Conservation (phyloP, 2,797 vertebrate genomes). For the Limosa lapponica region DNA sequence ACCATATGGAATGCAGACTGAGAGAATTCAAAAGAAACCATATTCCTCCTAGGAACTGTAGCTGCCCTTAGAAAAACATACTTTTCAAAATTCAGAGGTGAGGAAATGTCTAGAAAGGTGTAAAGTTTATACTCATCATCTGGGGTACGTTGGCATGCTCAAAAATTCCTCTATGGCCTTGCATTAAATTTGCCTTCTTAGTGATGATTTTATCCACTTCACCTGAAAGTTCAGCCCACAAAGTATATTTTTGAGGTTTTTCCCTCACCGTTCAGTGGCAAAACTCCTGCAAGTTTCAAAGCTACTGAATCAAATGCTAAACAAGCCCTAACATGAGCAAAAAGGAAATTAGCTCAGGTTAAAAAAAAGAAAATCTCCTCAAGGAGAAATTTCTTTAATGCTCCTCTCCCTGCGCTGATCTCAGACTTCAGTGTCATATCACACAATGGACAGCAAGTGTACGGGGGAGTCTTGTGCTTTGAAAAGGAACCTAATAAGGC, state of each 20-base stretch:
- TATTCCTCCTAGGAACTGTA: neutral
- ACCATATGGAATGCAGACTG: neutral
- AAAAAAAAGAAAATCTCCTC: neutral
- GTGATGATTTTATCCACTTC: neutral
- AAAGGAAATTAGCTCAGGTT: neutral
- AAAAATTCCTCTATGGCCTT: neutral
- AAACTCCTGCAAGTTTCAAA: neutral
- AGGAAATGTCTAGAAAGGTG: neutral
- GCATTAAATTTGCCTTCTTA: neutral
- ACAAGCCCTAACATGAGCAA: neutral
- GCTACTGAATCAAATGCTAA: neutral
- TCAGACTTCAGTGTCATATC: neutral
- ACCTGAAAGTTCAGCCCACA: neutral
- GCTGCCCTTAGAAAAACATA: neutral
- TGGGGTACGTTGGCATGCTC: neutral
- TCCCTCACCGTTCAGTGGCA: neutral
- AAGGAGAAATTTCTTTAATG: neutral
- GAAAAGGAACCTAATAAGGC: neutral
- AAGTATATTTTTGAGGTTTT: rapidly evolving
- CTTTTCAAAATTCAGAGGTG: neutral
- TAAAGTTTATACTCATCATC: neutral
- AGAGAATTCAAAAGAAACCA: neutral
- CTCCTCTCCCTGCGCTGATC: neutral
- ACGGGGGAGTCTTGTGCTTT: neutral
- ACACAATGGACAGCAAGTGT: neutral